Evolutionary conservation across 2,113 vertebrate species (phyloP).

Genomic region (Lagopus leucura): DNA sequence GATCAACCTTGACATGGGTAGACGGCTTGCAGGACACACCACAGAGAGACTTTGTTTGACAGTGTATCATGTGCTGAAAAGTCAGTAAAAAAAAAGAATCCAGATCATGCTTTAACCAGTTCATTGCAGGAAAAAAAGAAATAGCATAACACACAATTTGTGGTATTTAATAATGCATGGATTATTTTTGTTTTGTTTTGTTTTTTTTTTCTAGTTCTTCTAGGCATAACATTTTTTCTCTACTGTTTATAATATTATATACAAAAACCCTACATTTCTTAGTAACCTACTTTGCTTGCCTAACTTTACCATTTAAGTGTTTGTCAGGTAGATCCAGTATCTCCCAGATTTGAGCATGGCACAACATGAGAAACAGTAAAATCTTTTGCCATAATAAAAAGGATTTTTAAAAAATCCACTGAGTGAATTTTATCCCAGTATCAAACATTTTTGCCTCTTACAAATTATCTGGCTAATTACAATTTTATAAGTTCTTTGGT

Average conservation of each 20-base stretch:
- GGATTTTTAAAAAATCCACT: background rate
- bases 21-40: background rate
- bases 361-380: background rate
- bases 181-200: background rate
- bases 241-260: background rate
- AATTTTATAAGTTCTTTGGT: background rate
- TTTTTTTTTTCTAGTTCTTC: background rate
- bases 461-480: background rate
- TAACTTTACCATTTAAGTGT: background rate
- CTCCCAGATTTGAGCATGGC: background rate
- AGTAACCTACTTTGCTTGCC: background rate
- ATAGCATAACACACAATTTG: background rate
- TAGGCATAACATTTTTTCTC: background rate
- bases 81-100: background rate
- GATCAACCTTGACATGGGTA: background rate
- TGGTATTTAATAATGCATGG: background rate
- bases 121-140: slow-evolving; percentile 4
- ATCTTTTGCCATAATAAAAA: background rate
- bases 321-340: background rate
- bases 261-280: background rate
- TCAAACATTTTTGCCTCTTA: background rate
- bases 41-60: background rate
- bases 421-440: background rate
- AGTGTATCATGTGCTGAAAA: background rate
- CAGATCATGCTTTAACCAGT: background rate